These are phyloP conservation scores for Dryoscopus gambensis DNA, from an alignment of 2,113 vertebrate genomes.

Conservation along the genomic window DNA sequence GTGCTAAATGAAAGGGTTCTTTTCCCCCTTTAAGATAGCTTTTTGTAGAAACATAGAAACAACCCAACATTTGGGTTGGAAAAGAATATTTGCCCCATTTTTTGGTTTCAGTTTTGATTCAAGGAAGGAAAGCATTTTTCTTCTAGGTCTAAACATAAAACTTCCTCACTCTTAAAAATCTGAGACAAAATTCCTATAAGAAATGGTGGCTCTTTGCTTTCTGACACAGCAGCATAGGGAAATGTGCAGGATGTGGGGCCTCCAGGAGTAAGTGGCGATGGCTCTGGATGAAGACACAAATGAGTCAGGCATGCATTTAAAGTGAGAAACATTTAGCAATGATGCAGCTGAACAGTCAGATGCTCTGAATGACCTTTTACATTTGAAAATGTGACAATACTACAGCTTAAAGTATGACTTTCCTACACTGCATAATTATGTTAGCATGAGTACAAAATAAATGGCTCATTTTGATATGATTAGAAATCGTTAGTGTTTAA, in stretches of 20 bases:
- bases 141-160: background rate
- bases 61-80: background rate
- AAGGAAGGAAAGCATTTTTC: background rate
- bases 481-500: background rate
- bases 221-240: background rate
- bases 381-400: background rate
- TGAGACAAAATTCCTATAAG: background rate
- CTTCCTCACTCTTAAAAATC: background rate
- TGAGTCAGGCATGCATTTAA: background rate
- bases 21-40: rapidly evolving
- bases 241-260: background rate
- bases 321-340: background rate
- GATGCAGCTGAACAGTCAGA: background rate
- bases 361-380: background rate
- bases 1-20: background rate
- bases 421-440: background rate
- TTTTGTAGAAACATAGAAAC: background rate
- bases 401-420: background rate
- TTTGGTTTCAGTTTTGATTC: background rate
- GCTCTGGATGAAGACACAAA: background rate
- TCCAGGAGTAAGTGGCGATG: background rate
- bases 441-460: background rate
- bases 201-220: background rate
- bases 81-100: background rate
- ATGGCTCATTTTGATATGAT: background rate